These are phyloP conservation scores for Torymus aiolomorphi DNA, from an alignment of 2,888 invertebrate genomes.

Conservation along the genomic window DNA sequence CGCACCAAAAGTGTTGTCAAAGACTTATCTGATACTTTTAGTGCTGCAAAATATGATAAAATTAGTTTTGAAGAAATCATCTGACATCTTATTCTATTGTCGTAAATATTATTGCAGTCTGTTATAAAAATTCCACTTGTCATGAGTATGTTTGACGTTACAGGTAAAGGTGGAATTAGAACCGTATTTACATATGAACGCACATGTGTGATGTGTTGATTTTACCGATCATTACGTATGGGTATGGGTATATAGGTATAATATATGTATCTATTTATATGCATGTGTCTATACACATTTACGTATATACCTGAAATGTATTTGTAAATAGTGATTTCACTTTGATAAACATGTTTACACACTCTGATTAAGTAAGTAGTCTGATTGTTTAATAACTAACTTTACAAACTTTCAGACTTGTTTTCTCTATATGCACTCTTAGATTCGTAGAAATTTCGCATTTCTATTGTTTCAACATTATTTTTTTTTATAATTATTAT, in stretches of 20 bases:
- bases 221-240: neutral
- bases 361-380: no score
- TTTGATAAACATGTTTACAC: no score
- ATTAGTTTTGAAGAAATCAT: slow-evolving; percentile 5
- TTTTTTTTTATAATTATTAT: no score
- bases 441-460: no score
- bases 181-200: neutral
- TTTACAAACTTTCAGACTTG: no score
- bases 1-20: neutral
- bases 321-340: no score
- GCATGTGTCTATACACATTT: no score
- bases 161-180: neutral
- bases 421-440: no score
- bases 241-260: neutral
- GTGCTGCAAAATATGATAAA: neutral
- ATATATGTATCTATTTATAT: no score
- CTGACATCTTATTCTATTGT: slow-evolving; percentile 8
- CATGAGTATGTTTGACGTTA: slow-evolving; percentile 13
- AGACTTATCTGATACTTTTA: slow-evolving; percentile 15
- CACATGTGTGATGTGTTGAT: neutral
- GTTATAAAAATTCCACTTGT: slow-evolving; percentile 10
- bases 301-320: no score
- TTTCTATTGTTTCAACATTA: no score
- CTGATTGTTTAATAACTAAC: no score
- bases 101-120: neutral